Percentiles rank a stretch among this genome's conserved stretches.
Evolutionary conservation across 2,113 vertebrate species (phyloP).

Genomic region (Hoplias malabaricus): DNA sequence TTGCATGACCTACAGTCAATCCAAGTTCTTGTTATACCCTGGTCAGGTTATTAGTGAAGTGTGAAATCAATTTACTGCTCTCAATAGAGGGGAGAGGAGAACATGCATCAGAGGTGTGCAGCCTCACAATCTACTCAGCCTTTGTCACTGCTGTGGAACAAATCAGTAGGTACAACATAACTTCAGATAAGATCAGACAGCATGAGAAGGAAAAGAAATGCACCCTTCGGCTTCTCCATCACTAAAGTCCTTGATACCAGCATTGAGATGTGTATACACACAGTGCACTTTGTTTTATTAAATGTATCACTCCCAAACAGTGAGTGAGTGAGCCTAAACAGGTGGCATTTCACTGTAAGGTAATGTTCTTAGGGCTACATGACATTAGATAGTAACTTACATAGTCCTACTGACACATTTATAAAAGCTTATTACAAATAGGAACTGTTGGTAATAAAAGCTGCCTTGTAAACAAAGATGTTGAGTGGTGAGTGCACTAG

Average conservation of each 20-base stretch:
- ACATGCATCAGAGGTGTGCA: constrained; percentile 39
- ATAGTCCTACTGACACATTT: no score
- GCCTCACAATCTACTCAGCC: neutral
- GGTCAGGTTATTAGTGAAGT: constrained; percentile 63
- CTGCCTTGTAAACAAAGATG: no score
- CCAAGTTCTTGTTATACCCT: constrained; percentile 55
- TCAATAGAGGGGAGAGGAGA: constrained; percentile 46
- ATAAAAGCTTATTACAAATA: no score
- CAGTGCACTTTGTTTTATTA: neutral
- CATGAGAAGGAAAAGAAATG: neutral
- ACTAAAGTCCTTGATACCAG: neutral
- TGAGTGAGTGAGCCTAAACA: no score
- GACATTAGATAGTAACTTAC: no score
- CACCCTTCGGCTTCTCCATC: neutral
- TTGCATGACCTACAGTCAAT: constrained; percentile 61
- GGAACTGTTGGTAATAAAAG: no score
- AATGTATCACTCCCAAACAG: no score
- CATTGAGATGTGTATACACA: neutral
- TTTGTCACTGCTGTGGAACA: constrained; percentile 9
- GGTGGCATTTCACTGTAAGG: no score
- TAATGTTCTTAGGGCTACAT: no score
- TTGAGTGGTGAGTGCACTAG: no score
- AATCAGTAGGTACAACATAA: constrained; percentile 16
- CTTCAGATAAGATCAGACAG: constrained; percentile 9
- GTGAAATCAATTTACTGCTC: constrained; percentile 63